Conservation (phyloP, 2,888 invertebrate species). For the Hirtodrosophila trivittata region DNA sequence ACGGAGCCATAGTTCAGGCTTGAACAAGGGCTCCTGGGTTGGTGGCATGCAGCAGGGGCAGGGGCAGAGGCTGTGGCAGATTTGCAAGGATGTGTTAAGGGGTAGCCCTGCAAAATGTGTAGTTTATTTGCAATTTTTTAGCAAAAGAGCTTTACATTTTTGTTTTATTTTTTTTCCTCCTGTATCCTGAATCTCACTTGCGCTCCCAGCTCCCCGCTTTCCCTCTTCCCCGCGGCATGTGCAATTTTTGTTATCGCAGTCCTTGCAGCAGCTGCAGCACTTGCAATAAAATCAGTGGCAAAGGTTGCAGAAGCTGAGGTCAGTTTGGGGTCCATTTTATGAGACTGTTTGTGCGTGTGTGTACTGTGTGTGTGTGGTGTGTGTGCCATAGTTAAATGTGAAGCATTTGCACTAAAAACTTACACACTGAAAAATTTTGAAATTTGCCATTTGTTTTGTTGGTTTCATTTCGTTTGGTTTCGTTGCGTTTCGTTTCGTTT, state of each 20-base stretch:
- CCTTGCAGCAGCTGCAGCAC: conserved; percentile 69
- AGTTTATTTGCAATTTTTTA: conserved; percentile 77
- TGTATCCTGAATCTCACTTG: conserved; percentile 19
- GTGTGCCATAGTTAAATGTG: conserved; percentile 66
- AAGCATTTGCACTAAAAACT: conserved; percentile 71
- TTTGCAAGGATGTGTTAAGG: background rate
- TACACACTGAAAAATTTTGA: conserved; percentile 60
- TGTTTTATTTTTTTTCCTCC: conserved; percentile 39
- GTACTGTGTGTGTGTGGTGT: conserved; percentile 27
- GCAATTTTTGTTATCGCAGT: conserved; percentile 74
- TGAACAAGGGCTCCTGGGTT: too few relatives aligned
- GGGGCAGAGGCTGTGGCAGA: background rate
- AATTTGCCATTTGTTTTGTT: conserved; percentile 67
- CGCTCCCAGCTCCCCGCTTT: background rate
- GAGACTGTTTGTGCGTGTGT: conserved; percentile 6
- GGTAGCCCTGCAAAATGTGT: conserved; percentile 62
- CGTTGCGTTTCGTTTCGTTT: conserved; percentile 24
- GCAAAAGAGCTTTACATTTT: conserved; percentile 73
- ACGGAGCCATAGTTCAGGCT: conserved; percentile 47
- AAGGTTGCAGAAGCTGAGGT: conserved; percentile 78
- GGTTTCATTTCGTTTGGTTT: conserved; percentile 38
- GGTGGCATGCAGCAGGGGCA: background rate
- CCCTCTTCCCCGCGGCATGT: conserved; percentile 43
- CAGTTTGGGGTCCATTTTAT: conserved; percentile 64
- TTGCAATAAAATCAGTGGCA: conserved; percentile 77